phyloP scores from a whole-genome alignment of 2,113 vertebrate genomes.

The Microcebus ravelobensis region DNA sequence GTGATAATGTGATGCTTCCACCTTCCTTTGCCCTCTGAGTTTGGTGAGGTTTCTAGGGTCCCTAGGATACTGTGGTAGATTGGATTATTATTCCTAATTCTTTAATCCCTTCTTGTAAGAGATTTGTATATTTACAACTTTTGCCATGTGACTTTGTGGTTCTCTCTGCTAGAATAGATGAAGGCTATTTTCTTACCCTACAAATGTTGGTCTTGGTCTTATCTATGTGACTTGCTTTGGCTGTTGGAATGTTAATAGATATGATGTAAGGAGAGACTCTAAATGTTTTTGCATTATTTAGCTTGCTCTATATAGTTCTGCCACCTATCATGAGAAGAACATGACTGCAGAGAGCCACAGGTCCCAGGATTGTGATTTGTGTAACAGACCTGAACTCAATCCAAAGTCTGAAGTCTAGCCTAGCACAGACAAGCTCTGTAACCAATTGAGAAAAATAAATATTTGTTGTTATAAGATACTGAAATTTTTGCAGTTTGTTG shows the following conservation, averaged over 20 bases:
- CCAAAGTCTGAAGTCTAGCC: background rate
- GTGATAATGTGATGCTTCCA: background rate
- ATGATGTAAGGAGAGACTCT: background rate
- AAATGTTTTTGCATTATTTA: background rate
- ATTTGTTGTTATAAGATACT: background rate
- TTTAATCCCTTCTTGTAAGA: background rate
- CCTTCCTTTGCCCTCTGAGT: background rate
- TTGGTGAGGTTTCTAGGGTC: background rate
- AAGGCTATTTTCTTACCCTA: background rate
- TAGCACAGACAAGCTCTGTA: background rate
- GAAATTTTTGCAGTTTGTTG: background rate
- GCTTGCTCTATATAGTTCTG: constrained; percentile 4
- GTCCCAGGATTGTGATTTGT: background rate
- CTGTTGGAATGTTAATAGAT: background rate
- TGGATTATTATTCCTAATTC: background rate
- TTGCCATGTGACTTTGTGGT: background rate
- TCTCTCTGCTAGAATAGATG: background rate
- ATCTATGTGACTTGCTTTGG: background rate
- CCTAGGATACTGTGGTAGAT: background rate
- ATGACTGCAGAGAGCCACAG: background rate
- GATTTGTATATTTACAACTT: background rate
- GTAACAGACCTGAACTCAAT: background rate
- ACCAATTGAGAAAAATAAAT: constrained; percentile 2
- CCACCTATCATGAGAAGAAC: background rate
- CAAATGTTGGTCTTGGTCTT: background rate